Percentiles rank a stretch among this genome's conserved stretches.
Evolutionary conservation across 2,797 vertebrate species (phyloP).

Genomic region (Chrysocyon brachyurus): DNA sequence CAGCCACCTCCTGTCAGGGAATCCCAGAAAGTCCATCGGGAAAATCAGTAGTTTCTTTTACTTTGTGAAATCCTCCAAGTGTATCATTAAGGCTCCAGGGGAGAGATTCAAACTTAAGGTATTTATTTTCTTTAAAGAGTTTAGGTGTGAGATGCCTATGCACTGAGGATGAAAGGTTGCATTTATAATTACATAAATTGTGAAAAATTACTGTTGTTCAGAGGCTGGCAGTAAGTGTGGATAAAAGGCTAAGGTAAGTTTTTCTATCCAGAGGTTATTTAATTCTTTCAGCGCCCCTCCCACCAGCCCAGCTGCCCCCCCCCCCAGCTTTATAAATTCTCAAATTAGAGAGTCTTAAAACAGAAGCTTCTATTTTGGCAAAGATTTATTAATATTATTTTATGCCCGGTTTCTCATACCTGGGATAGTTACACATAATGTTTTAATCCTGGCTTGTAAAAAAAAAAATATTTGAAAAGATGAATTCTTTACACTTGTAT

Average conservation of each 20-base stretch:
- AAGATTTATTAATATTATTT: constrained; percentile 61
- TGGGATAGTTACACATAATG: constrained; percentile 9
- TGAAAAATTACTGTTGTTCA: constrained; percentile 42
- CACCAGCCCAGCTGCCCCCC: no score
- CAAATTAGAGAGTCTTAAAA: constrained; percentile 72
- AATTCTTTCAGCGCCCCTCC: not conserved
- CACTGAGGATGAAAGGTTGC: not conserved
- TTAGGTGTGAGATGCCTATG: not conserved
- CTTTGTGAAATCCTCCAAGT: not conserved
- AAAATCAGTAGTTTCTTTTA: not conserved
- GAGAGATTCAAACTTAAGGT: not conserved
- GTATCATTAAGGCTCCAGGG: not conserved
- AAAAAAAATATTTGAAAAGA: constrained; percentile 77
- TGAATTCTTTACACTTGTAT: constrained; percentile 66
- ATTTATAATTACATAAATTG: not conserved
- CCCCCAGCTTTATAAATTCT: constrained; percentile 29
- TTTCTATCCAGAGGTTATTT: constrained; percentile 55
- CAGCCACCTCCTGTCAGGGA: not conserved
- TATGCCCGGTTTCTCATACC: constrained; percentile 68
- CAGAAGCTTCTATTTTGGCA: constrained; percentile 62
- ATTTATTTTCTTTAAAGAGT: constrained; percentile 58
- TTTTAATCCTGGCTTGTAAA: constrained; percentile 76
- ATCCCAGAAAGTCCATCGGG: not conserved
- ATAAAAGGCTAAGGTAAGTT: not conserved
- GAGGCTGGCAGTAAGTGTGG: not conserved